Evolutionary conservation across 2,888 invertebrate species (phyloP), one percentile per base, ranked within the genome.

Genomic region (Prenolepis imparis): DNA sequence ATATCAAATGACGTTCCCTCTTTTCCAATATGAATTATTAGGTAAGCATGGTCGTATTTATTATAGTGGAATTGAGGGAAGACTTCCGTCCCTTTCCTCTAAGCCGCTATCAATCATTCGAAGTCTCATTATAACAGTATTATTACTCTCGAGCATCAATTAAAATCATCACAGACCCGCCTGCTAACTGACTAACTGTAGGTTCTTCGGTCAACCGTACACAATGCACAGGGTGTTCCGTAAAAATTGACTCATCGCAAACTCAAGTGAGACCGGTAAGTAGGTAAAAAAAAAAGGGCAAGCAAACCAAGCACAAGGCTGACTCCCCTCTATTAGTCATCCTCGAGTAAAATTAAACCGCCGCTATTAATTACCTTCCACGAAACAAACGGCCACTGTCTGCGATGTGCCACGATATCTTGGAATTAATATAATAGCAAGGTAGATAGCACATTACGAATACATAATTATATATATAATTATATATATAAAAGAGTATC

Each of bases 351-450:
- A 89, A 87, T 81, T 83, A 83, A 85, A 88, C 59, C 78, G 83
- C 63, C 75, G 64, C 83, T 89, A 89, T 89, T 89, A 89, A 89
- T 89, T 89, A 88, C 73, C 82, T 85, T 89, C 89, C 84, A 77
- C 86, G 86, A 89, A 89, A 87, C 75, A 75, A 75, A 81, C 89
- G 61, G 57, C 39, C 82, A 64, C 80, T 81, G 64, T 28, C 57
- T 63, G 74, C 84, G 81, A 83, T 86, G 74, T 55, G 11, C 70
- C 48, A 77, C 72, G 87, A 86, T 87, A 89, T 82, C 82, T 82
- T 55, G 57, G 39, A 75, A 82, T 75, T 66, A 61, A 67, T 83
- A 85, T 89, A 86, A 84, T 85, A 74, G 32, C 77, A 81, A 84
- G 82, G 81, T 57, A 72, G 59, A 83, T 87, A 52, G 21, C 5